Percentiles rank a stretch among this genome's conserved stretches.
Conservation (phyloP, 2,888 invertebrate species). For the Tetramorium bicarinatum region DNA sequence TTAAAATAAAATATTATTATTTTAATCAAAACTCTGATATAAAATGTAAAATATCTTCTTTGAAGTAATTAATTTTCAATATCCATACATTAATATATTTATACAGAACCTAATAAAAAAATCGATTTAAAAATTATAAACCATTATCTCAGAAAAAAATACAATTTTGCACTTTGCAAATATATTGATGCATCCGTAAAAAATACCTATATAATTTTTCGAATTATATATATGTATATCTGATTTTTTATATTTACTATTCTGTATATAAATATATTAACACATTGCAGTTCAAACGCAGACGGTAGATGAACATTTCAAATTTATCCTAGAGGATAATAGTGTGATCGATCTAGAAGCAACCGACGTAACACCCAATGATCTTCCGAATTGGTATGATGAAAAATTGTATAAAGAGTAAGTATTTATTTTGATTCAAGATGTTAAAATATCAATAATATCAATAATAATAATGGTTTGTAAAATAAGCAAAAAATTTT, state of each 20-base stretch:
- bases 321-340: conserved; percentile 67
- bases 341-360: conserved; percentile 63
- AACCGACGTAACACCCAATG: conserved; percentile 75
- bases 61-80: background rate
- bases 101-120: background rate
- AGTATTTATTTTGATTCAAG: conserved; percentile 46
- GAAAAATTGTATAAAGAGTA: conserved; percentile 87
- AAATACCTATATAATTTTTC: background rate
- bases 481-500: background rate
- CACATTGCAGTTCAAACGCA: conserved; percentile 73
- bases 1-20: background rate
- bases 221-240: background rate
- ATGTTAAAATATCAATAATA: too few species aligned
- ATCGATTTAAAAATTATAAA: background rate
- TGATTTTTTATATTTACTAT: background rate
- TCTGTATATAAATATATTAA: background rate
- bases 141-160: background rate
- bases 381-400: conserved; percentile 90
- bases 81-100: background rate
- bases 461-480: background rate
- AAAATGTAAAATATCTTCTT: background rate
- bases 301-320: conserved; percentile 77
- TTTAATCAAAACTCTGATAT: background rate
- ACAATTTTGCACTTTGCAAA: background rate
- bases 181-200: background rate